Evolutionary conservation across 92 coral and sea anemone genomes (phyloP).

Genomic region (Porites rus): DNA sequence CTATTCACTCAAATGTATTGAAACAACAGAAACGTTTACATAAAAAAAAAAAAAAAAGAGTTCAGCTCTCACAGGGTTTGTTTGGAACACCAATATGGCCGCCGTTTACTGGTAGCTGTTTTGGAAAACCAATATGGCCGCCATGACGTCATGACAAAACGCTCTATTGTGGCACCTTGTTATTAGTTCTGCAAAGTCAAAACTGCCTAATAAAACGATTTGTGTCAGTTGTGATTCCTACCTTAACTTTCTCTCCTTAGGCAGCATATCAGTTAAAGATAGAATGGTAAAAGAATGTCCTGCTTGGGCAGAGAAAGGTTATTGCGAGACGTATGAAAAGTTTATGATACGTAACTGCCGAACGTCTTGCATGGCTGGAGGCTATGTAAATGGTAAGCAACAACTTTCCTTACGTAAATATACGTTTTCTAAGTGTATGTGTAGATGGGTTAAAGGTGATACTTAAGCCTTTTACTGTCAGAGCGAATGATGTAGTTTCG

Average conservation of each 20-base stretch:
- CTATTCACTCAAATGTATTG: too few species aligned
- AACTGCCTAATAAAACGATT: neutral
- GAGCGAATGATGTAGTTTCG: too few species aligned
- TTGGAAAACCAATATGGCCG: too few species aligned
- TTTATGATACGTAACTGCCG: slow-evolving; percentile 64
- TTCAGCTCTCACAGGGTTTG: too few species aligned
- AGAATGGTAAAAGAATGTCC: slow-evolving; percentile 16
- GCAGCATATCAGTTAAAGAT: neutral
- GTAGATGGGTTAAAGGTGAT: too few species aligned
- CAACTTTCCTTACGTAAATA: neutral
- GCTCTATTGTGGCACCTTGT: neutral
- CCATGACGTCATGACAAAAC: too few species aligned
- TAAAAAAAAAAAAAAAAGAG: too few species aligned
- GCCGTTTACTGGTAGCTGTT: too few species aligned
- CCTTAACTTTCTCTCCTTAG: neutral
- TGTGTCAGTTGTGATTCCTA: neutral
- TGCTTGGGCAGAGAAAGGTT: slow-evolving; percentile 55
- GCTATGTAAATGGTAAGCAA: slow-evolving; percentile 28
- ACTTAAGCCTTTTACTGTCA: too few species aligned
- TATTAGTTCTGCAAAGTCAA: neutral
- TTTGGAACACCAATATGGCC: too few species aligned
- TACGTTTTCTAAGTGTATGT: too few species aligned
- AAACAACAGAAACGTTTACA: too few species aligned
- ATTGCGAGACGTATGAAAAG: slow-evolving; percentile 46
- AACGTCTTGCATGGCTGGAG: slow-evolving; percentile 56